Conservation (phyloP, 2,797 vertebrate species). For the Paedocypris micromegethes region DNA sequence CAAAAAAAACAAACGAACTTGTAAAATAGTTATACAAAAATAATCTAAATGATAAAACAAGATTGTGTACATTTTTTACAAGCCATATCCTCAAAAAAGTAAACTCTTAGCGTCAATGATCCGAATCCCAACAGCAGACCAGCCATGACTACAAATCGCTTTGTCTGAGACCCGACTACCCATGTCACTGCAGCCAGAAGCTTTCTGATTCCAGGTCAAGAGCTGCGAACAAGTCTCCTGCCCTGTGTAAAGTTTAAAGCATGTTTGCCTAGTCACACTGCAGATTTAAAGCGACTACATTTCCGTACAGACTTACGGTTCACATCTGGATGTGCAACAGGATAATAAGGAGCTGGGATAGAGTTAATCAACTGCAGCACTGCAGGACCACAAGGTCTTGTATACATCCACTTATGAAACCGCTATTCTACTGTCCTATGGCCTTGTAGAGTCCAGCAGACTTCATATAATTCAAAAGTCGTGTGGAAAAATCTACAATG, state of each 20-base stretch:
- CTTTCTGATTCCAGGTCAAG: conserved; percentile 20
- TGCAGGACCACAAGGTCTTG: conserved; percentile 6
- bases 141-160: conserved; percentile 24
- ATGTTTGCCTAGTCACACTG: conserved; percentile 52
- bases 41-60: too few relatives aligned
- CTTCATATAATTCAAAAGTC: too few relatives aligned
- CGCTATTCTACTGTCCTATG: conserved; percentile 15
- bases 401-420: conserved; percentile 12
- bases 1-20: too few relatives aligned
- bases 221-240: conserved; percentile 20
- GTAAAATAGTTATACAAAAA: too few relatives aligned
- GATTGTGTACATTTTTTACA: too few relatives aligned
- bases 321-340: conserved; percentile 56
- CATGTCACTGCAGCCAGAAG: conserved; percentile 10
- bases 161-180: conserved; percentile 16
- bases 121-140: conserved; percentile 23
- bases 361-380: conserved; percentile 28
- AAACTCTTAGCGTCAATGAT: conserved; percentile 5
- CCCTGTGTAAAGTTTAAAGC: conserved; percentile 1
- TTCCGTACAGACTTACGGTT: conserved; percentile 51
- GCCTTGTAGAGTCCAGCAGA: not conserved
- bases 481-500: conserved; percentile 22
- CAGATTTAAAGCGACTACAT: conserved; percentile 53
- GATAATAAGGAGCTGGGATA: conserved; percentile 23
- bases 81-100: too few relatives aligned